Base-by-base conservation (phyloP, 2,797 vertebrate genomes). In the Anas georgica region DNA sequence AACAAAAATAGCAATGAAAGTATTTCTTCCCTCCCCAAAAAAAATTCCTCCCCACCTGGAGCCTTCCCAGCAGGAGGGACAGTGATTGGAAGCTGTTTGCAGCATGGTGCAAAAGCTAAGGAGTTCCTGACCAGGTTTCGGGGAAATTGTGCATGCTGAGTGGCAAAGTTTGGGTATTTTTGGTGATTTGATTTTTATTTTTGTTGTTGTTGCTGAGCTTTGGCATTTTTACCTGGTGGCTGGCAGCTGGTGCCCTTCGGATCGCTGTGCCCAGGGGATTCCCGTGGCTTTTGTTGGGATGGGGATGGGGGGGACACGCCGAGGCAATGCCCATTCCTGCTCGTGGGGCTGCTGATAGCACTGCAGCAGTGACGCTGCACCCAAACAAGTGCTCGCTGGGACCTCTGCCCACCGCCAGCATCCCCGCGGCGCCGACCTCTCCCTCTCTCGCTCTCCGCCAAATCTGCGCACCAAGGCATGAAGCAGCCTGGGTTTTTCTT, bases 361-460 rank as follows among this genome's bases (percentile, higher is more conserved):
- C 31, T 10, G 39, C 28, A 66, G 58, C 1, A 3, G 37, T 3
- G 11, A 8, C 3, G 55, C 50, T 5, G 26, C 12, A 15, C 28
- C 45, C 55, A 12, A 7, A 33, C 54, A 31, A 56, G 29, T 18
- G 29, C 29, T 56, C 17, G 11, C 63, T 29, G 58, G 21, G 41
- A 33, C 76, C 62, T 62, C 45, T 79, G 60, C 68, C 55, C n/a
- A 1, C 21, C 7, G 0, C 73, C 64, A 20, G 10, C 2, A 1
- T 45, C 37, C 45, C 28, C 1, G 1, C 25, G 10, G 8, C 5
- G 0, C 68, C 7, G 0, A 9, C 74, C 54, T 39, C 39, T 39
- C 39, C 50, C 12, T 62, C 50, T 63, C 0, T 63, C 0, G 1
- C 21, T 58, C 1, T 2, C 11, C 50, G 37, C 45, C 3, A 1